These are phyloP conservation scores for Fregetta grallaria DNA, from an alignment of 2,113 vertebrate genomes.

Conservation along the genomic window DNA sequence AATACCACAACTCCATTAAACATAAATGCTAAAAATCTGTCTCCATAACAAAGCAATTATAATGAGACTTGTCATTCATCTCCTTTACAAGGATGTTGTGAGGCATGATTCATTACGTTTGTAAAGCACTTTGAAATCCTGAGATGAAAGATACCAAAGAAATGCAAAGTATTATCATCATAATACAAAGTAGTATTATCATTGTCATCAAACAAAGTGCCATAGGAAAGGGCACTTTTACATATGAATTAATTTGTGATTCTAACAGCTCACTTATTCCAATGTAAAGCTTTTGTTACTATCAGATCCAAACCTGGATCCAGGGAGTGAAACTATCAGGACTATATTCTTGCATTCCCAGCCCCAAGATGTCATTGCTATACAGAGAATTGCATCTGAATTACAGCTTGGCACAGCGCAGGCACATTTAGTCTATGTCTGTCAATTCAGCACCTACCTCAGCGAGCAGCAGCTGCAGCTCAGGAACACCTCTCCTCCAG, in stretches of 20 bases:
- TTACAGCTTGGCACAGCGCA: neutral
- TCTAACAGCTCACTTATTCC: neutral
- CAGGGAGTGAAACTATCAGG: neutral
- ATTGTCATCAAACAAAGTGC: neutral
- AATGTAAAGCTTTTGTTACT: neutral
- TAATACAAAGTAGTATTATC: neutral
- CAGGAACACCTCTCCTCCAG: neutral
- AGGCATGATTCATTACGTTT: neutral
- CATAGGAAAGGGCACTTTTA: neutral
- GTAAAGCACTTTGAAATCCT: neutral
- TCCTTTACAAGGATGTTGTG: neutral
- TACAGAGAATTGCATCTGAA: neutral
- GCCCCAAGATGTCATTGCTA: neutral
- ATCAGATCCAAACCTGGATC: neutral
- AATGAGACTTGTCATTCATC: neutral
- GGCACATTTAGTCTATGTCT: neutral
- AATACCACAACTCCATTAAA: neutral
- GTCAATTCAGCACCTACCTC: neutral
- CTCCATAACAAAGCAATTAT: neutral
- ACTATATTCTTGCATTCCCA: neutral
- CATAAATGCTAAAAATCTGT: neutral
- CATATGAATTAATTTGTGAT: neutral
- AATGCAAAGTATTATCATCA: neutral
- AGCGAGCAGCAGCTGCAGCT: neutral
- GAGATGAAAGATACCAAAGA: slow-evolving; percentile 3